Evolutionary conservation across 35 echinoderm and acorn worm genomes (phyloP).

Genomic region (Nesometra sesokonis): DNA sequence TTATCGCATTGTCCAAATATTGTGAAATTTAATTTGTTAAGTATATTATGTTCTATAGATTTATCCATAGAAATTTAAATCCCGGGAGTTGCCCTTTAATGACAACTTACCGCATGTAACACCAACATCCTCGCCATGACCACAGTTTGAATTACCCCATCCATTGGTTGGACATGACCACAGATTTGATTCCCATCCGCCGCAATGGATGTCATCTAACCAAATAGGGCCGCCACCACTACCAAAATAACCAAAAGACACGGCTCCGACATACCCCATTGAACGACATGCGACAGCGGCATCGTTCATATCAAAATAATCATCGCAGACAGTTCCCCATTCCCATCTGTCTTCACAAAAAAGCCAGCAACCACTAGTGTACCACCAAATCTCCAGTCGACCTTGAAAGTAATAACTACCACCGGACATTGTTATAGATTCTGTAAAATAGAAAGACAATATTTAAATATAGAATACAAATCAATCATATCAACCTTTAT

Average conservation of each 20-base stretch:
- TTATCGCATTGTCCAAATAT: too few relatives aligned
- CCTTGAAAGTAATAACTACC: background rate
- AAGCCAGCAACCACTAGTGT: background rate
- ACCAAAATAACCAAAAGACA: background rate
- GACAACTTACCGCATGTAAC: constrained; percentile 13
- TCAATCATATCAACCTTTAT: too few relatives aligned
- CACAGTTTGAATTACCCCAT: constrained; percentile 33
- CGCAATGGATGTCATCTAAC: constrained; percentile 20
- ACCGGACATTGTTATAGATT: background rate
- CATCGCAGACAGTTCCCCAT: constrained; percentile 29
- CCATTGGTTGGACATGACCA: background rate
- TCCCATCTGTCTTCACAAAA: background rate
- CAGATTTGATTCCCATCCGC: background rate
- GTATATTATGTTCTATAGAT: too few relatives aligned
- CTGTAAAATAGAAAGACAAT: too few relatives aligned
- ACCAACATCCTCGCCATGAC: constrained; percentile 37
- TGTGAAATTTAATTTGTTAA: too few relatives aligned
- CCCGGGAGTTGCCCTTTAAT: too few relatives aligned
- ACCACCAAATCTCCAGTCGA: background rate
- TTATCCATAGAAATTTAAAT: too few relatives aligned
- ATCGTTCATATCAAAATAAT: background rate
- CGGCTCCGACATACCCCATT: constrained; percentile 36
- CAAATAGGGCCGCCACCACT: constrained; percentile 19
- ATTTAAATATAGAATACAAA: too few relatives aligned
- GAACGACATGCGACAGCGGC: constrained; percentile 61